These are phyloP conservation scores for Uloborus plumipes DNA, from an alignment of 2,888 invertebrate species.

Conservation along the genomic window DNA sequence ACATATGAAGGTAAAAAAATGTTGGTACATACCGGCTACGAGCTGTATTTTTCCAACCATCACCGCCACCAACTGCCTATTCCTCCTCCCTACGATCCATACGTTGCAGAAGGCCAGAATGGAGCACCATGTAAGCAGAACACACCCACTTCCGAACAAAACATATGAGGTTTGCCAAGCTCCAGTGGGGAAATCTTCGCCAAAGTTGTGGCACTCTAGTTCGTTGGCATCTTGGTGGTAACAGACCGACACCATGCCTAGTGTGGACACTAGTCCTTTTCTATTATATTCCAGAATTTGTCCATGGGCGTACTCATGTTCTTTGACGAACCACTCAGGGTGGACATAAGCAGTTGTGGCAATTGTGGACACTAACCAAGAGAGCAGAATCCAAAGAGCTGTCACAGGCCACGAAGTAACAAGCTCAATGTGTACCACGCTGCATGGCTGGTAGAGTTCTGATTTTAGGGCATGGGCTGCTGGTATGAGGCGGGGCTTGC, in stretches of 20 bases:
- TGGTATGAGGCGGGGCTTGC: conserved; percentile 19
- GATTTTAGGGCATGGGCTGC: conserved; percentile 3
- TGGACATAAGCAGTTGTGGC: conserved; percentile 72
- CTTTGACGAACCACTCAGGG: conserved; percentile 71
- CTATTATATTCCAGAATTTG: conserved; percentile 40
- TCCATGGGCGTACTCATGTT: conserved; percentile 1
- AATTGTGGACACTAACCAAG: conserved; percentile 71
- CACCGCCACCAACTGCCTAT: conserved; percentile 67
- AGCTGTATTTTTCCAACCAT: conserved; percentile 56
- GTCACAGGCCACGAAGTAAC: conserved; percentile 69
- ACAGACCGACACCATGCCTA: conserved; percentile 56
- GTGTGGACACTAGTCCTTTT: conserved; percentile 33
- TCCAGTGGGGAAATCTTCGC: conserved; percentile 67
- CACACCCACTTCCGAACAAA: conserved; percentile 70
- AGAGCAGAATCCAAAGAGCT: conserved; percentile 71
- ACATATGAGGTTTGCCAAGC: conserved; percentile 70
- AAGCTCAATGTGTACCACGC: conserved; percentile 47
- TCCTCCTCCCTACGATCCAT: conserved; percentile 68
- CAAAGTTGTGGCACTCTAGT: conserved; percentile 62
- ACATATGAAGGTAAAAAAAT: background rate
- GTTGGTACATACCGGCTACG: conserved; percentile 39
- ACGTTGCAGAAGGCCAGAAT: conserved; percentile 69
- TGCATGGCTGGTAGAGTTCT: conserved; percentile 18
- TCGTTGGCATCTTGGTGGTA: conserved; percentile 18
- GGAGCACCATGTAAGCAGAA: conserved; percentile 69